phyloP scores from a whole-genome alignment of 1,140 invertebrate species.

The Eciton burchellii region DNA sequence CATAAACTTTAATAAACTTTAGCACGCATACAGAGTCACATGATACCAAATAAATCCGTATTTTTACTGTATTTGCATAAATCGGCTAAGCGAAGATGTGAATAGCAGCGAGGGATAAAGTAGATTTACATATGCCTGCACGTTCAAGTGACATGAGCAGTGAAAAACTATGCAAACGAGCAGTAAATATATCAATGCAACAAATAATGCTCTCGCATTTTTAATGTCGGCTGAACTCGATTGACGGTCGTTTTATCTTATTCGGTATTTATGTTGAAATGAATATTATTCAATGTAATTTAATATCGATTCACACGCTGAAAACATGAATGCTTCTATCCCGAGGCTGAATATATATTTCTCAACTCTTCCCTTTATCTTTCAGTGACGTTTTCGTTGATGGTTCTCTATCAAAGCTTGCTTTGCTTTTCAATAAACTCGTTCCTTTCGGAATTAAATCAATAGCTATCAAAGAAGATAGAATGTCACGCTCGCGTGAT shows the following conservation, averaged over 20 bases:
- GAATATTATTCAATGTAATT: neutral
- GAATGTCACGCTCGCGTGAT: constrained; percentile 56
- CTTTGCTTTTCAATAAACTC: constrained; percentile 55
- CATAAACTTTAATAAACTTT: constrained; percentile 77
- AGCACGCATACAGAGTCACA: constrained; percentile 45
- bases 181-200: neutral
- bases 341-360: neutral
- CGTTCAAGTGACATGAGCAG: neutral
- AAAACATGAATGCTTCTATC: neutral
- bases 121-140: neutral
- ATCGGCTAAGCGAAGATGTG: constrained; percentile 66
- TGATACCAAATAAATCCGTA: constrained; percentile 34
- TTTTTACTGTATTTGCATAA: constrained; percentile 73
- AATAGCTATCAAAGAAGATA: constrained; percentile 61
- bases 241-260: too few species aligned
- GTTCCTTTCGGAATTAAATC: constrained; percentile 11
- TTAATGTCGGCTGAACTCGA: too few species aligned
- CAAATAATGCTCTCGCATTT: neutral
- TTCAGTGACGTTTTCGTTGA: constrained; percentile 14
- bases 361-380: neutral
- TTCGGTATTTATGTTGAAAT: neutral
- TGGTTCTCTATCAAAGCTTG: constrained; percentile 54
- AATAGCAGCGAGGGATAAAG: constrained; percentile 25
- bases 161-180: neutral
- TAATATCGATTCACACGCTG: neutral